phyloP scores from a whole-genome alignment of 2,888 invertebrate genomes.

The Caenorhabditis uteleia region DNA sequence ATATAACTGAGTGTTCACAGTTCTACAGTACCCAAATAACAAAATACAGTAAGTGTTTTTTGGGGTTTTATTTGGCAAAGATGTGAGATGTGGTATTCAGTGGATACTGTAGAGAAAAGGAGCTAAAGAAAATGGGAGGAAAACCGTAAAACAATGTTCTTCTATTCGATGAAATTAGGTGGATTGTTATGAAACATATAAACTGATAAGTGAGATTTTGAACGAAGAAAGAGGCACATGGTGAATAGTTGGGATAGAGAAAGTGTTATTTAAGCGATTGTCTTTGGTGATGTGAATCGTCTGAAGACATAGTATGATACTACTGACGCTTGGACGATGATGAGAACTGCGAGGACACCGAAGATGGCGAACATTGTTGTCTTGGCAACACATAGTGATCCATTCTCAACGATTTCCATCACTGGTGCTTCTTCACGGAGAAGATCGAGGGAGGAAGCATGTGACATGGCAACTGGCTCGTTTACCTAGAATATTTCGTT shows the following conservation, averaged over 20 bases:
- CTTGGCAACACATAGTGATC: slow-evolving; percentile 57
- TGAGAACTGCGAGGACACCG: slow-evolving; percentile 59
- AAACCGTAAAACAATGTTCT: neutral
- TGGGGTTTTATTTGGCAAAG: too few species aligned
- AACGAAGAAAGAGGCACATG: slow-evolving; percentile 9
- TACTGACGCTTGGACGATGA: slow-evolving; percentile 59
- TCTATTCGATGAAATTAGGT: slow-evolving; percentile 1
- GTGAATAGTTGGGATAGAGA: neutral
- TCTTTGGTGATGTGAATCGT: slow-evolving; percentile 21
- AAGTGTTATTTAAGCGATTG: slow-evolving; percentile 9
- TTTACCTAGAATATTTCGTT: slow-evolving; percentile 34
- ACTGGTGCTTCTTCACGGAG: slow-evolving; percentile 47
- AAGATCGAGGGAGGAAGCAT: slow-evolving; percentile 43
- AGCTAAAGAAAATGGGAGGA: neutral
- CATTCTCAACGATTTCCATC: slow-evolving; percentile 18
- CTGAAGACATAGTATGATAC: slow-evolving; percentile 57
- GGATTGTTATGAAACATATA: slow-evolving; percentile 3
- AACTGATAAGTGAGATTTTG: neutral
- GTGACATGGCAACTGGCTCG: slow-evolving; percentile 59
- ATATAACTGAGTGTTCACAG: slow-evolving; percentile 20
- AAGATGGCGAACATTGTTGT: slow-evolving; percentile 58
- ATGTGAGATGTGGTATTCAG: slow-evolving; percentile 10
- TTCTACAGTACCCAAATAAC: slow-evolving; percentile 33
- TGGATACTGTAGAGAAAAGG: slow-evolving; percentile 26
- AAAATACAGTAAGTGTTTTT: slow-evolving; percentile 5